These are phyloP conservation scores for Bombylius major DNA, from an alignment of 2,888 invertebrate genomes.

Conservation along the genomic window DNA sequence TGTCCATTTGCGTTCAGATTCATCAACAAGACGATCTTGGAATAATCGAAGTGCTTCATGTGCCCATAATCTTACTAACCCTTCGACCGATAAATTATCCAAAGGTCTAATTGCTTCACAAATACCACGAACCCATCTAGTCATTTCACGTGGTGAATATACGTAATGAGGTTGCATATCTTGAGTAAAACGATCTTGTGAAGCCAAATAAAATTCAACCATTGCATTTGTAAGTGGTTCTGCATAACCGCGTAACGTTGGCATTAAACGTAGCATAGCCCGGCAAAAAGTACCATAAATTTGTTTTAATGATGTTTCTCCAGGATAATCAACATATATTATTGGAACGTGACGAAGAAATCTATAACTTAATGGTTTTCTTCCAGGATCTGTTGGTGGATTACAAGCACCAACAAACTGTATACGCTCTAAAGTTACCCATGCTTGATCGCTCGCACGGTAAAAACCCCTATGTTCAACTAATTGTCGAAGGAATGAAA, in stretches of 20 bases:
- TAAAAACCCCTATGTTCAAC: slow-evolving; percentile 93
- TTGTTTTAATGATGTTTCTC: slow-evolving; percentile 91
- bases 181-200: slow-evolving; percentile 96
- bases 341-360: slow-evolving; percentile 92
- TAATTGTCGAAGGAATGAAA: slow-evolving; percentile 93
- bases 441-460: slow-evolving; percentile 82
- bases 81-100: slow-evolving; percentile 83
- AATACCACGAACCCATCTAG: slow-evolving; percentile 97
- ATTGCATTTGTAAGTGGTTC: slow-evolving; percentile 96
- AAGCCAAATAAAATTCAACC: slow-evolving; percentile 95
- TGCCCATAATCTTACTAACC: slow-evolving; percentile 95
- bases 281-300: slow-evolving; percentile 98
- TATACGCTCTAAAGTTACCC: slow-evolving; percentile 94
- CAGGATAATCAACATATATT: slow-evolving; percentile 98
- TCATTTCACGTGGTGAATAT: slow-evolving; percentile 98
- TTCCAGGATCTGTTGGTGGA: slow-evolving; percentile 97
- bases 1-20: slow-evolving; percentile 92
- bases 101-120: slow-evolving; percentile 96
- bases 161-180: slow-evolving; percentile 99
- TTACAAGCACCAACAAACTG: slow-evolving; percentile 99
- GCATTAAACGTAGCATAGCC: slow-evolving; percentile 92
- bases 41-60: slow-evolving; percentile 96
- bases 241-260: slow-evolving; percentile 81
- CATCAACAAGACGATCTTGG: slow-evolving; percentile 91
- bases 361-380: slow-evolving; percentile 85